Evolutionary conservation across 2,888 invertebrate genomes (phyloP), one percentile per base, ranked within the genome.

Genomic region (Boloria euphrosyne): DNA sequence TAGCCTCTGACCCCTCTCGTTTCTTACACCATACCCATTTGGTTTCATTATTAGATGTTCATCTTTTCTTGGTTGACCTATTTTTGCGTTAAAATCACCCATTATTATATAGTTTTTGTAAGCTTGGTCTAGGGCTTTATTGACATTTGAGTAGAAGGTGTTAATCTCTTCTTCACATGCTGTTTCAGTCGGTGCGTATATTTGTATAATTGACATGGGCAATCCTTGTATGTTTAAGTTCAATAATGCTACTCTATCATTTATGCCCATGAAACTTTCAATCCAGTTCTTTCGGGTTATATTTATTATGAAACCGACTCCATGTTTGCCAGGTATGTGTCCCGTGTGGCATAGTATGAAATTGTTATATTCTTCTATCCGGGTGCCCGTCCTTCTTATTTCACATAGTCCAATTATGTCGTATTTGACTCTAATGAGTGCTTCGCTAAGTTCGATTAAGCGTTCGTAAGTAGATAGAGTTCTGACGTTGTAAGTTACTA

Each of bases 191-290:
- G 74, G 73, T n/a, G 70, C 68, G 50, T 76, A 73, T 0, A 67
- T 69, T 70, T 75, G 74, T 14, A 74, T 73, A 4, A 76, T 61
- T 1, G 71, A 67, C 13, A 74, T 43, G 1, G 22, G 1, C 0
- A 5, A 10, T 1, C 31, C 46, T 49, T 70, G 44, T 0, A 73
- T 17, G 16, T 66, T 68, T 13, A 74, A 10, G 16, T 75, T 73
- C 22, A 76, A 16, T 51, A 73, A 3, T 14, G 73, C 73, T 0
- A 76, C 74, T 71, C 77, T 65, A 44, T 76, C 74, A 13, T 72
- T 62, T 13, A 76, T 51, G 0, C 76, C 74, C 0, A 43, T 66
- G 59, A 63, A 74, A 22, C 70, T 70, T 55, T 66, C 68, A 44
- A 44, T 44, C 44, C 44, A 44, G 14, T 44, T 44, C 10, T 14